Percentiles rank a stretch among this genome's conserved stretches.
These are phyloP conservation scores for Tryphoninae sp. DNA, from an alignment of 2,888 invertebrate species.

Conservation along the genomic window DNA sequence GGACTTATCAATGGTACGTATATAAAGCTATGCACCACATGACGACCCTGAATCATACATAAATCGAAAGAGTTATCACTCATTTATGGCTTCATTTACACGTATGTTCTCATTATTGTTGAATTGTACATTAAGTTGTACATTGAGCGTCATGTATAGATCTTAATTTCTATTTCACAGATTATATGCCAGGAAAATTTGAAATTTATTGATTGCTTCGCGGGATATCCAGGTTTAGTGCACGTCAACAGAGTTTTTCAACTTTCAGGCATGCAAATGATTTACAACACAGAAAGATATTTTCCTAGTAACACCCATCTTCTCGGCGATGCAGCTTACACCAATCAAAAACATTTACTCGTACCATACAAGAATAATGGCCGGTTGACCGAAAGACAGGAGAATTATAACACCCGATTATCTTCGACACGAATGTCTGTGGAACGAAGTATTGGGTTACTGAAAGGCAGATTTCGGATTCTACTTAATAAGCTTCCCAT, in stretches of 20 bases:
- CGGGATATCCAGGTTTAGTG: no score
- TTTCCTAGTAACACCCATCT: slow-evolving; percentile 20
- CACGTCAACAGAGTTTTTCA: no score
- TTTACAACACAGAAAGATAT: no score
- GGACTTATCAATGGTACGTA: slow-evolving; percentile 30
- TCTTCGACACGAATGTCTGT: slow-evolving; percentile 24
- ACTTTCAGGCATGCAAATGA: no score
- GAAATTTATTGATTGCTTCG: no score
- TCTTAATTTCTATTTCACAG: no score
- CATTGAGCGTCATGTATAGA: no score
- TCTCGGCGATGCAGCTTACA: slow-evolving; percentile 44
- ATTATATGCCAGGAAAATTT: no score
- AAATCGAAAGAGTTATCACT: slow-evolving; percentile 44
- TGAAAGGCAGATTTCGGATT: slow-evolving; percentile 13
- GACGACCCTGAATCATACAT: slow-evolving; percentile 32
- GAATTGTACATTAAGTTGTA: no score
- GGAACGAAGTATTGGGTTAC: slow-evolving; percentile 15
- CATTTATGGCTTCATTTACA: slow-evolving; percentile 50
- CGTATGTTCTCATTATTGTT: slow-evolving; percentile 25
- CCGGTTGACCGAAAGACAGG: slow-evolving; percentile 27
- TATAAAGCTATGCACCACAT: slow-evolving; percentile 31
- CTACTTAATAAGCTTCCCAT: slow-evolving; percentile 36
- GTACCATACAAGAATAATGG: slow-evolving; percentile 49
- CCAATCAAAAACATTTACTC: slow-evolving; percentile 27
- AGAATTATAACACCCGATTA: slow-evolving; percentile 22